Base-by-base conservation (phyloP, 2,888 invertebrate species). In the Dryococelus australis region DNA sequence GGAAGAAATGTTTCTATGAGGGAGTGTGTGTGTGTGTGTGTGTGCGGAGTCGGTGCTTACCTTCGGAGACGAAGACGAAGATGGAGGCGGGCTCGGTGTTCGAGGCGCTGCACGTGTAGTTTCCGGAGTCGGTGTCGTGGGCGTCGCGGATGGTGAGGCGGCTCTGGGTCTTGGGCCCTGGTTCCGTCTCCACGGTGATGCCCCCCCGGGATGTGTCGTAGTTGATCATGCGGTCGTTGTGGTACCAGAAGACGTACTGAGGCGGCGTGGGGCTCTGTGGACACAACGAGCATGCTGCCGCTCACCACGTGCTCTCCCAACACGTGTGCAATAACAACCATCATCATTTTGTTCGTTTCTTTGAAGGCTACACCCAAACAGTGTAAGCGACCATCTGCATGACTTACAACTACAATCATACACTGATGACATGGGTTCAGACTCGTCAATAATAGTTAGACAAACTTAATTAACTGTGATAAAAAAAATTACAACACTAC, bases 191-290 rank as follows among this genome's bases (percentile, higher is more conserved):
- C 91, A 98, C 97, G 90, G 94, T 94, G 90, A 97, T 97, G 90
- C 95, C 96, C 90, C 97, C 96, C 91, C 97, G 95, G 90, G 96
- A 94, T 91, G 95, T 96, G 93, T 98, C 97, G 93, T 97, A 98
- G 94, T 98, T 98, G 94, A 98, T 97, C 96, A 98, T 97, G 92
- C 97, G 96, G 93, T 96, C 96, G 94, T 98, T 97, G 94, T 98
- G 98, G 94, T 97, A 98, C 98, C 98, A 98, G 94, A 98, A 98
- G 92, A 98, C 97, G 94, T 97, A 98, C 93, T 97, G 97, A 90
- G 98, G 98, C 90, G 97, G 98, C 91, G 96, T 97, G 87, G 98
- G 98, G 92, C 97, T 97, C 97, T 97, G 94, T 6, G 65, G 16
- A 24, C 20, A 20, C 65, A 65, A 65, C 65, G n/a, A 8, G 6